Evolutionary conservation across 2,113 vertebrate species (phyloP).

Genomic region (Bungarus multicinctus): DNA sequence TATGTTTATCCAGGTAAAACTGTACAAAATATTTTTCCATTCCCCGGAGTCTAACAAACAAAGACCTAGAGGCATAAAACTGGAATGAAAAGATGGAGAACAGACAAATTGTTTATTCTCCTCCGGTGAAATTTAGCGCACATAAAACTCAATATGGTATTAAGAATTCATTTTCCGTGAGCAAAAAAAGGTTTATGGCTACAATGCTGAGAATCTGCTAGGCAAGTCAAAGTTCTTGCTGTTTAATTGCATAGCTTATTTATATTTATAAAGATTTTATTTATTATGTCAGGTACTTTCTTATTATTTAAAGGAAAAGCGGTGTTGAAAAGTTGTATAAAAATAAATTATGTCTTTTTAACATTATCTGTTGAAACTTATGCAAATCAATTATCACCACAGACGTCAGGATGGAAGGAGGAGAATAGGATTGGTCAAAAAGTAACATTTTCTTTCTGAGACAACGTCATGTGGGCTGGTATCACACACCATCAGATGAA

Average conservation of each 20-base stretch:
- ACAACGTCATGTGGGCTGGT: background rate
- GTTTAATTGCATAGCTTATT: conserved; percentile 37
- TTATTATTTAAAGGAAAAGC: background rate
- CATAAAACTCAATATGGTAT: conserved; percentile 56
- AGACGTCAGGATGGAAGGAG: background rate
- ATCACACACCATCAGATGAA: background rate
- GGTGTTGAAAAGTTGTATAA: background rate
- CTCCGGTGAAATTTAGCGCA: conserved; percentile 59
- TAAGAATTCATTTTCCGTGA: conserved; percentile 33
- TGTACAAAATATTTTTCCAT: conserved; percentile 58
- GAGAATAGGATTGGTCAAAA: background rate
- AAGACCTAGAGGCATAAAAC: conserved; percentile 58
- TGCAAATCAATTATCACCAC: background rate
- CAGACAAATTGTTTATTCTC: conserved; percentile 58
- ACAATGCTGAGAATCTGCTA: conserved; percentile 27
- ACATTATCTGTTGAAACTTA: background rate
- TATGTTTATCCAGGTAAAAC: conserved; percentile 65
- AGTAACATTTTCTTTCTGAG: background rate
- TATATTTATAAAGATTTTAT: background rate
- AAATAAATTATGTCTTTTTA: background rate
- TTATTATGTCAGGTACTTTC: background rate
- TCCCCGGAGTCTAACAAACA: conserved; percentile 44
- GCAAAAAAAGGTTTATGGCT: conserved; percentile 1
- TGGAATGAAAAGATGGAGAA: conserved; percentile 63
- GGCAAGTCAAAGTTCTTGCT: conserved; percentile 31